These are phyloP conservation scores for Stenodera caucasica DNA, from an alignment of 2,888 invertebrate species.

Conservation along the genomic window DNA sequence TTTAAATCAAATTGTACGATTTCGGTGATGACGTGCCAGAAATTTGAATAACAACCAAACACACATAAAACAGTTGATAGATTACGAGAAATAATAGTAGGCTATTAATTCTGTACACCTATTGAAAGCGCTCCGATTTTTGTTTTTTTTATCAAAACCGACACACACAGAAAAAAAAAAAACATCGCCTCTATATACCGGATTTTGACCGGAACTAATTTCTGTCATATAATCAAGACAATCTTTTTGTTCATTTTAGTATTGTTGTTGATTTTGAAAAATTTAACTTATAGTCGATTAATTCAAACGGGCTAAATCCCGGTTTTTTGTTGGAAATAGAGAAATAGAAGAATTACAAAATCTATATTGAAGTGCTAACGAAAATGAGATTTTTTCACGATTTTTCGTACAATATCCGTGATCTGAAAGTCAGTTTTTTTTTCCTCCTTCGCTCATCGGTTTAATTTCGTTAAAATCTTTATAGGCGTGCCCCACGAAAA, in stretches of 20 bases:
- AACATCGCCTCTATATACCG: neutral
- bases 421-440: neutral
- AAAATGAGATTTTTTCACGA: too few species aligned
- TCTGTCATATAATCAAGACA: neutral
- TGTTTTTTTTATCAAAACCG: neutral
- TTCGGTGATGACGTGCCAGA: slow-evolving; percentile 27
- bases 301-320: too few species aligned
- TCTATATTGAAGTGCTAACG: too few species aligned
- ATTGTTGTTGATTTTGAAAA: neutral
- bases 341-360: too few species aligned
- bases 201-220: neutral
- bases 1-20: slow-evolving; percentile 24
- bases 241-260: neutral
- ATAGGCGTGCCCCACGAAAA: slow-evolving; percentile 4
- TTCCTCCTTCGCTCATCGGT: neutral
- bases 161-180: neutral
- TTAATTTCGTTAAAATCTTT: neutral
- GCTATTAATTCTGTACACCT: slow-evolving; percentile 27
- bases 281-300: neutral
- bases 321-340: too few species aligned
- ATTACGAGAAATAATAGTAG: slow-evolving; percentile 24
- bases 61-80: slow-evolving; percentile 15
- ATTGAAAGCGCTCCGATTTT: slow-evolving; percentile 11
- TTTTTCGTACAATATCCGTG: neutral
- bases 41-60: slow-evolving; percentile 25